Evolutionary conservation across 2,888 invertebrate species (phyloP), one percentile per base, ranked within the genome.

Genomic region (Bellardia pandia): DNA sequence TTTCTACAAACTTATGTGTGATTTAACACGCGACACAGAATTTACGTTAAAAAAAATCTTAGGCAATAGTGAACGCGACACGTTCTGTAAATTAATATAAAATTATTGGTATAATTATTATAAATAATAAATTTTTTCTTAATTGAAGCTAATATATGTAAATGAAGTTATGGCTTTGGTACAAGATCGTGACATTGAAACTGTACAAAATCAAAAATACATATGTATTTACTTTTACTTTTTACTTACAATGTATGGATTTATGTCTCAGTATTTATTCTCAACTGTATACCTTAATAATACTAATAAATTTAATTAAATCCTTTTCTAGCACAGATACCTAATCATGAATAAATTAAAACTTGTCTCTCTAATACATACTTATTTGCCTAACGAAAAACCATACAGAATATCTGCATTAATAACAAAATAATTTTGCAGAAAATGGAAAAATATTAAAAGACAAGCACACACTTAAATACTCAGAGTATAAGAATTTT

Each of bases 301-400:
- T 8, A 62, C n/a, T 40, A 62, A 66, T 66, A 42, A 16, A 23
- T 66, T 66, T 23, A 42, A 66, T 45, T 66, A 11, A 23, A 14
- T 8, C 0, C 37, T n/a, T 37, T 62, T 6, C n/a, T 8, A 8
- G 14, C 37, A 37, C 2, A 62, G 37, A 62, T 7, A 66, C 23
- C 42, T 13, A 42, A 45, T 66, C 42, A 66, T 66, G 23, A 66
- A 66, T 23, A 45, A 66, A 45, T 42, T 66, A 45, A 66, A 66
- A 66, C 9, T 45, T 66, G 2, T 3, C 11, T 11, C 23, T 42
- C 4, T 23, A 42, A 42, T 23, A 66, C 45, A 66, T 23, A 66
- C 23, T 14, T 42, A 13, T 23, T 2, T 42, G 45, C 9, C 5
- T 23, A 3, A 3, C 4, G 16, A 62, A 45, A 66, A 66, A 45